Percentiles rank a stretch among this genome's conserved stretches.
Conservation (phyloP, 2,888 invertebrate genomes). For the Idaea biselata region DNA sequence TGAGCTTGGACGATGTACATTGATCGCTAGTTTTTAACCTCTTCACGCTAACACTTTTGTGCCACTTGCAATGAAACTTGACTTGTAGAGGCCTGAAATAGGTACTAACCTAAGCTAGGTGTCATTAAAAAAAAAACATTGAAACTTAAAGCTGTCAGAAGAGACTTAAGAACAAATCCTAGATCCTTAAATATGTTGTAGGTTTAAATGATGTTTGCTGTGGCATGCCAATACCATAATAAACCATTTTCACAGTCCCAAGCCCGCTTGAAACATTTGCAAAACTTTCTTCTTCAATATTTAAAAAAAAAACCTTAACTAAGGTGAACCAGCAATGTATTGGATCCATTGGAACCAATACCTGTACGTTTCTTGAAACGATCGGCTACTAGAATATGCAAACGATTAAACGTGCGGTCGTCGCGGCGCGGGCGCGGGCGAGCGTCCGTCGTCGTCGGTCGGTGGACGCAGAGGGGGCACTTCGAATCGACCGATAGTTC, state of each 20-base stretch:
- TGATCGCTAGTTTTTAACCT: background rate
- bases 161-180: too few relatives aligned
- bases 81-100: too few relatives aligned
- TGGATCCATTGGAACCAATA: background rate
- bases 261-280: background rate
- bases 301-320: background rate
- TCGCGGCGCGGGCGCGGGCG: background rate
- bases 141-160: too few relatives aligned
- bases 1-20: background rate
- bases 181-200: too few relatives aligned
- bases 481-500: background rate
- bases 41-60: too few relatives aligned
- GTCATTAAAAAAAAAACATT: too few relatives aligned
- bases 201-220: too few relatives aligned
- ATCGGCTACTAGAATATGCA: background rate
- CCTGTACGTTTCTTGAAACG: background rate
- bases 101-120: too few relatives aligned
- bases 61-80: too few relatives aligned
- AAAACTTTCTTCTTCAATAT: background rate
- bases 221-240: too few relatives aligned
- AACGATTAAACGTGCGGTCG: background rate
- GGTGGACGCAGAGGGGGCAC: background rate
- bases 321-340: background rate
- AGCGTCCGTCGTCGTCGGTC: background rate
- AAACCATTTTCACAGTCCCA: too few relatives aligned